Percentiles rank a stretch among this genome's conserved stretches.
Conservation (phyloP, 2,113 vertebrate species). For the Rhea americana region DNA sequence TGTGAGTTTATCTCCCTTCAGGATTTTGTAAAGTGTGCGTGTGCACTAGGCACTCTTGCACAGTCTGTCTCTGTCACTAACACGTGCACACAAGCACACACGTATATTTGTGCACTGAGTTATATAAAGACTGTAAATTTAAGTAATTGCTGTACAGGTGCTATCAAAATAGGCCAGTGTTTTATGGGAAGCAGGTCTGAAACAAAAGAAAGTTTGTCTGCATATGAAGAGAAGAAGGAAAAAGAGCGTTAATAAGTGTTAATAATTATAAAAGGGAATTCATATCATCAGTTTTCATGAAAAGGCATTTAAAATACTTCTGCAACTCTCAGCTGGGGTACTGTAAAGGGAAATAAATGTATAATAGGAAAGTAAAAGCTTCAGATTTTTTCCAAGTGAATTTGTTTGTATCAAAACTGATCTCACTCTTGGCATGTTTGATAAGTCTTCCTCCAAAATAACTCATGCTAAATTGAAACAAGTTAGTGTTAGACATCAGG, state of each 20-base stretch:
- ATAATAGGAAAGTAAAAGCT: not conserved
- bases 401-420: not conserved
- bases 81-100: not conserved
- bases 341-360: not conserved
- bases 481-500: not conserved
- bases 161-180: not conserved
- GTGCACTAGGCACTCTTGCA: fast-evolving
- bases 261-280: not conserved
- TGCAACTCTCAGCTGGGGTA: not conserved
- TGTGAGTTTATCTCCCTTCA: not conserved
- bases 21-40: not conserved
- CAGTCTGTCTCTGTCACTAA: too few species aligned
- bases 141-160: not conserved
- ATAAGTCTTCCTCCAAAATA: conserved; percentile 12
- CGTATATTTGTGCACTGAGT: too few species aligned
- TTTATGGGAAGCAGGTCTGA: not conserved
- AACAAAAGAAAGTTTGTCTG: not conserved
- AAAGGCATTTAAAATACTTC: not conserved
- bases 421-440: not conserved
- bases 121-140: not conserved
- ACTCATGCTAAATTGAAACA: conserved; percentile 20
- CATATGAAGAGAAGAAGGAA: fast-evolving
- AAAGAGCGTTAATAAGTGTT: not conserved
- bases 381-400: not conserved
- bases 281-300: not conserved